Base-by-base conservation (phyloP, 2,797 vertebrate species). In the Aeoliscus strigatus region DNA sequence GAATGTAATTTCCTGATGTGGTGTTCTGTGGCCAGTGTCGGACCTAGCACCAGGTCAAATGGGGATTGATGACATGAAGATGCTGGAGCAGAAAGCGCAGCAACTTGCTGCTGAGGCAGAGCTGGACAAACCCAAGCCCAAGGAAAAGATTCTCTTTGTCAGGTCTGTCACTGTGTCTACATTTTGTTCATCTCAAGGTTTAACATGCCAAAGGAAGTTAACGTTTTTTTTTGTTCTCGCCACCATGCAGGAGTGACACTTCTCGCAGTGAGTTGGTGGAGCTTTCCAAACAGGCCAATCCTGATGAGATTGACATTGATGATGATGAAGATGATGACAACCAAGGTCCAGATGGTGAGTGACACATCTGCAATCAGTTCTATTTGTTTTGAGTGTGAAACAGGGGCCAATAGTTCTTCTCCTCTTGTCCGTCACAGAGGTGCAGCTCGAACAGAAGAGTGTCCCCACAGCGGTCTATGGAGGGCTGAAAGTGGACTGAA, bases 121-220 rank as follows among this genome's bases (percentile, higher is more conserved):
- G 44, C 81, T 83, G 27, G 93, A 96, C 76, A 92, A 91, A 78
- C 88, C 88, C 11, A 87, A 90, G 58, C 85, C 88, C 30, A 93
- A 94, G 85, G 91, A 91, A 66, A 94, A 93, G 75, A 94, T 95
- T 66, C 90, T 96, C 26, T 95, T 96, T 14, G 90, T 94, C 83
- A 92, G 93, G 94, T 94, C 25, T 61, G 83, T 63, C 14, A 1
- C 39, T n/a, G n/a, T n/a, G n/a, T n/a, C n/a, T n/a, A n/a, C n/a
- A n/a, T n/a, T n/a, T n/a, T n/a, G n/a, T n/a, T n/a, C n/a, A n/a
- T n/a, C n/a, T n/a, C n/a, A n/a, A n/a, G n/a, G n/a, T n/a, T n/a
- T n/a, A n/a, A n/a, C 9, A 4, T 27, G 27, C 4, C 6, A 32
- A 51, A 23, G 4, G 11, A 61, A 42, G 30, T 14, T 6, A 6